phyloP scores from a whole-genome alignment of 2,888 invertebrate genomes.

The Hypena proboscidalis region DNA sequence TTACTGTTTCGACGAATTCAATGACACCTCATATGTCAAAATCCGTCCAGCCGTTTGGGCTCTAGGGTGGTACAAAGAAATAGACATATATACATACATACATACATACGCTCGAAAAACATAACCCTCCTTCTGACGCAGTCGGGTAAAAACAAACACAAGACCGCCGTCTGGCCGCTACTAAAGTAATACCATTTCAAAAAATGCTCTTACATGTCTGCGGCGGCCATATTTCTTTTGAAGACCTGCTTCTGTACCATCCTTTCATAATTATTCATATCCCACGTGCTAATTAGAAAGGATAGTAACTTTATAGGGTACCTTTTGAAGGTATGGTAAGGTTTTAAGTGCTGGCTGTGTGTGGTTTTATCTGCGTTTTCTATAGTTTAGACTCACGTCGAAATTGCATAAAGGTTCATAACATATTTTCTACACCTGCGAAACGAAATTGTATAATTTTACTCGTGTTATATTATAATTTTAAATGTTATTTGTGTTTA shows the following conservation, averaged over 20 bases:
- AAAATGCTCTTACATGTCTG: constrained; percentile 21
- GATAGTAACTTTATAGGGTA: constrained; percentile 25
- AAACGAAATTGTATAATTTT: neutral
- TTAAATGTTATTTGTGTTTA: too few species aligned
- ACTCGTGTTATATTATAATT: too few species aligned
- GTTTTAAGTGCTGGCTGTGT: neutral
- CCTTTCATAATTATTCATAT: constrained; percentile 64
- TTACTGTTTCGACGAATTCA: too few species aligned
- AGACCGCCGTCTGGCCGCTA: too few species aligned
- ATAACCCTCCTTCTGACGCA: too few species aligned
- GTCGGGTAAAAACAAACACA: too few species aligned
- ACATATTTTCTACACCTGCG: neutral
- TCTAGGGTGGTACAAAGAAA: too few species aligned
- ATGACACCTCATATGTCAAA: too few species aligned
- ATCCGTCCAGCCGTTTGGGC: too few species aligned
- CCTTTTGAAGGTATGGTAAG: constrained; percentile 2
- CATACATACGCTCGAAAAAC: too few species aligned
- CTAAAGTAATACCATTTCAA: constrained; percentile 4
- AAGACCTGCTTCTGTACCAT: constrained; percentile 32
- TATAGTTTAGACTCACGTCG: constrained; percentile 1
- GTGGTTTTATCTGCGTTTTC: neutral
- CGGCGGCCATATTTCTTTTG: constrained; percentile 46
- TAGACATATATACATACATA: too few species aligned
- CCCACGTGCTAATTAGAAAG: constrained; percentile 46
- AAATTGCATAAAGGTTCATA: neutral